Evolutionary conservation across 2,113 vertebrate species (phyloP), one percentile per base, ranked within the genome.

Genomic region (Pseudorhombus dupliciocellatus): DNA sequence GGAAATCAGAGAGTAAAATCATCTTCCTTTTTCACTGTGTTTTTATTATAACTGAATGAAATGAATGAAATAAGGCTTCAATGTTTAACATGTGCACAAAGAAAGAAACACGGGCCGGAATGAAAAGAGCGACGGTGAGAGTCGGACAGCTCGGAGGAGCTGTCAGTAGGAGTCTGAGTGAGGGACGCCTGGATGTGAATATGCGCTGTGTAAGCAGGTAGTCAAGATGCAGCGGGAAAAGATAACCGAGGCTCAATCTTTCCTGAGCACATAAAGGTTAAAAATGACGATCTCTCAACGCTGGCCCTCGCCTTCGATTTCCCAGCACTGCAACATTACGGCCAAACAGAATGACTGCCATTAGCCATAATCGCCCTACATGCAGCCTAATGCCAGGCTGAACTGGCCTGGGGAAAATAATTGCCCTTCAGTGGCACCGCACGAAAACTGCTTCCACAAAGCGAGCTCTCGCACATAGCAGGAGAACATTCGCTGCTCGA

Each of bases 331-430:
- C 73, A 79, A 84, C 75, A 85, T 89, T 89, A 89, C 25, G 79
- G 75, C 80, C 73, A 81, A 84, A 88, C 84, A 84, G 84, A 89
- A 88, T 88, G 86, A 78, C 88, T 84, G 25, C 83, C 79, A 91
- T 91, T 88, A 87, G 77, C 77, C 51, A 73, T 85, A 89, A 90
- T 90, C 84, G 81, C 83, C 83, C 77, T 57, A 77, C 77, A 81
- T 81, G 78, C 58, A 69, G 83, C 69, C 73, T 84, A 74, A 85
- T 85, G 72, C 70, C 79, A 68, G 16, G 66, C 78, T 61, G 64
- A 79, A 79, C 62, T 30, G 67, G 75, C 64, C 70, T 26, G 70
- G 60, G 55, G 53, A 10, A 80, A 77, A 81, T 81, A 83, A 88
- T 83, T 81, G 81, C 77, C 73, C 55, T 61, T 68, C 75, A 30